Evolutionary conservation across 2,113 vertebrate species (phyloP).

Genomic region (Mirza zaza): DNA sequence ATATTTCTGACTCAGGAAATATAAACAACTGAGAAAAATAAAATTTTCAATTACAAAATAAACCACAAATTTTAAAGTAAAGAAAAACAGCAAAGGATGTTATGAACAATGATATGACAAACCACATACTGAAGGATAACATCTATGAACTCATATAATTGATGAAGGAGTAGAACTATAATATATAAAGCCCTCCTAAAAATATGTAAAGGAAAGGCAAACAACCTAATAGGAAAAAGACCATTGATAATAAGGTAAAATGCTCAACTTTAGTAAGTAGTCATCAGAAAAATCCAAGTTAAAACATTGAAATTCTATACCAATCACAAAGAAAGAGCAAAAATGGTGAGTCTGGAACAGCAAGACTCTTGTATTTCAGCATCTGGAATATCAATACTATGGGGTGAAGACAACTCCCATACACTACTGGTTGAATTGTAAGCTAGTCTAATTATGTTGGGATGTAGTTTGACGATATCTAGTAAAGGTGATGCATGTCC

Average conservation of each 20-base stretch:
- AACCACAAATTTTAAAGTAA: not conserved
- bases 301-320: not conserved
- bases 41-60: not conserved
- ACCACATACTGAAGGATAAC: not conserved
- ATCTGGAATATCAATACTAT: not conserved
- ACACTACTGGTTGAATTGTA: not conserved
- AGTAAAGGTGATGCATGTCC: not conserved
- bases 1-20: constrained; percentile 10
- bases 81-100: not conserved
- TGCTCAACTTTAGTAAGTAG: not conserved
- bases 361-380: not conserved
- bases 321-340: not conserved
- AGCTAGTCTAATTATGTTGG: not conserved
- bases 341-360: not conserved
- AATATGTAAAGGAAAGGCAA: not conserved
- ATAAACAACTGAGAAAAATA: not conserved
- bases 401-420: not conserved
- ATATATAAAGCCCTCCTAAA: not conserved
- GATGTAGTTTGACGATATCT: not conserved
- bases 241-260: not conserved
- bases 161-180: not conserved
- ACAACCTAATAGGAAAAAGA: not conserved
- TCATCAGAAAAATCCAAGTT: not conserved
- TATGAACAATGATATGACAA: not conserved
- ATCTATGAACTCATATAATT: not conserved